These are phyloP conservation scores for Neodontobutis hainanensis DNA, from an alignment of 2,113 vertebrate species.

Conservation along the genomic window DNA sequence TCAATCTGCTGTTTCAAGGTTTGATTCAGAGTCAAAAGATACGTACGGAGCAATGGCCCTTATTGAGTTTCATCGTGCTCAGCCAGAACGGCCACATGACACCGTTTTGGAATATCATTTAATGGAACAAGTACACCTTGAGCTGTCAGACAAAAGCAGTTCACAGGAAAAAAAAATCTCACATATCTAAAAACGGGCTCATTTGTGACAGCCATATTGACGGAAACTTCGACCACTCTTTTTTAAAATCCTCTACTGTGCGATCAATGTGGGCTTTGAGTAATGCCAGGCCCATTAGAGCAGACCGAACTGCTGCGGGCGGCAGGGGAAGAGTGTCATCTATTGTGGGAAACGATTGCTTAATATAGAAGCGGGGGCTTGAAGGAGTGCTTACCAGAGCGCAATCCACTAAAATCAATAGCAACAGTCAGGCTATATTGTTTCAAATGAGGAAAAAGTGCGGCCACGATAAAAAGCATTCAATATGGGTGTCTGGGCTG, in stretches of 20 bases:
- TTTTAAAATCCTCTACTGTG: constrained; percentile 77
- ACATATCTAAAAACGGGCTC: constrained; percentile 60
- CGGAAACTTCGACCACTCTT: constrained; percentile 65
- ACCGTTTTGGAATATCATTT: constrained; percentile 49
- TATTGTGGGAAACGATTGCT: constrained; percentile 88
- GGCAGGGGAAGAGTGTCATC: constrained; percentile 85
- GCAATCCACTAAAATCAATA: constrained; percentile 86
- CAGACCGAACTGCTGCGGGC: constrained; percentile 80
- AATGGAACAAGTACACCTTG: constrained; percentile 39
- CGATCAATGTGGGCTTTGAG: constrained; percentile 89
- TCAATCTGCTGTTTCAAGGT: constrained; percentile 60
- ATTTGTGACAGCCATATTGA: constrained; percentile 64
- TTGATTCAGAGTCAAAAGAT: constrained; percentile 32
- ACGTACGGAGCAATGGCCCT: constrained; percentile 25
- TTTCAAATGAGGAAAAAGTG: constrained; percentile 80
- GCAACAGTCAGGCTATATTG: constrained; percentile 80
- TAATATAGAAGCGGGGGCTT: constrained; percentile 86
- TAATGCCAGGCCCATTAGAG: constrained; percentile 88
- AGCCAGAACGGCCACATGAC: constrained; percentile 27
- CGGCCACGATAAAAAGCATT: constrained; percentile 77
- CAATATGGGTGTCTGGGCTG: constrained; percentile 67
- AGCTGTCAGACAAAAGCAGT: constrained; percentile 35
- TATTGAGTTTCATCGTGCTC: constrained; percentile 44
- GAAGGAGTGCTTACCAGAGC: constrained; percentile 81
- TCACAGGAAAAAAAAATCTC: constrained; percentile 11